Conservation (phyloP, 2,797 vertebrate species). For the Acrossocheilus fasciatus region DNA sequence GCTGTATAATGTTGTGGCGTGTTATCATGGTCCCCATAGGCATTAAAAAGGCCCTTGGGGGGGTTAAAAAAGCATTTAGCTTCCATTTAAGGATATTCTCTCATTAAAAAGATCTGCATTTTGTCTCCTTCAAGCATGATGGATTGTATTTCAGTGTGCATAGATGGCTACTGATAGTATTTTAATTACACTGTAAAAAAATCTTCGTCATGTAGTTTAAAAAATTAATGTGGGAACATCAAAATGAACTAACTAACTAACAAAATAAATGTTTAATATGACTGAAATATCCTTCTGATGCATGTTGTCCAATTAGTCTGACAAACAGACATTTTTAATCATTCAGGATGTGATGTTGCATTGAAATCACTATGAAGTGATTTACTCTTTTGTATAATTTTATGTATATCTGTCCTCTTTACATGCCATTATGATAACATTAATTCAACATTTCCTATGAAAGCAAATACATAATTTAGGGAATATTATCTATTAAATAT, state of each 20-base stretch:
- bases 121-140: background rate
- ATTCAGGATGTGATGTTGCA: background rate
- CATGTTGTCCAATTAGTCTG: background rate
- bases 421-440: background rate
- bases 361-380: background rate
- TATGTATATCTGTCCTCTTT: background rate
- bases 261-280: background rate
- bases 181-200: background rate
- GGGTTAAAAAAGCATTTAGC: background rate
- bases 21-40: background rate
- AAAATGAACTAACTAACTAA: background rate
- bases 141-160: background rate
- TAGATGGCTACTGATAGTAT: background rate
- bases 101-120: background rate
- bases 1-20: constrained; percentile 61
- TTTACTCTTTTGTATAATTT: background rate
- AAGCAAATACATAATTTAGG: background rate
- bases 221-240: background rate
- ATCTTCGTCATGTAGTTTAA: background rate
- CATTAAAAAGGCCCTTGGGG: background rate
- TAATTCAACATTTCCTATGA: background rate
- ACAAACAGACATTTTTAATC: background rate
- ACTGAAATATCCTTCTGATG: background rate
- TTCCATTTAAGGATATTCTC: background rate
- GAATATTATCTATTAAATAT: background rate